Evolutionary conservation across 2,797 vertebrate genomes (phyloP), one percentile per base, ranked within the genome.

Genomic region (Bufotes viridis): DNA sequence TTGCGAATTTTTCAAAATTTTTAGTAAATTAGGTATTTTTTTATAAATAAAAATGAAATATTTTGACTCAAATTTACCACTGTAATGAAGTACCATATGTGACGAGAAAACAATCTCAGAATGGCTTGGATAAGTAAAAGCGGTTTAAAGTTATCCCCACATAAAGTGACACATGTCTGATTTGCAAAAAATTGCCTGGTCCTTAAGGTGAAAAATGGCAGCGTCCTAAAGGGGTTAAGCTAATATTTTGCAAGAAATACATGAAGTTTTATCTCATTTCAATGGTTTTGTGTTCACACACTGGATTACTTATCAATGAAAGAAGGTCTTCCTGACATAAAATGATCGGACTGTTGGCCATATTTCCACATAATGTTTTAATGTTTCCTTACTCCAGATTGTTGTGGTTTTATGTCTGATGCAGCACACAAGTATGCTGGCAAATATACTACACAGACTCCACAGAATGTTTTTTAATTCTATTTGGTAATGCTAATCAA

Each of bases 321-420:
- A 87, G 82, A 75, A 87, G 86, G 78, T 82, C 69, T 49, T 55
- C 29, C 57, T 87, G 86, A 87, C 79, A 69, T 80, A 34, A 87
- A 53, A 4, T 17, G 72, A 81, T 24, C n/a, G 20, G 51, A 81
- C 26, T 87, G 63, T 51, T 70, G n/a, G 63, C 42, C 81, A 69
- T 49, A 14, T 81, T 82, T 58, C 29, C 20, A 53, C 34, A 75
- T 12, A 87, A 29, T 24, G 53, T 67, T 26, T 26, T 57, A 78
- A 67, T 82, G 61, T 22, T 34, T 82, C 72, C 78, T 70, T 79
- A 69, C 14, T 69, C 61, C 78, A 53, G 26, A 74, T 53, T 81
- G 29, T 58, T 87, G 82, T 17, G 20, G 12, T 75, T 49, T 14
- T 10, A 49, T 81, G 61, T 53, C 49, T 69, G 75, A 67, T 82